phyloP scores from a whole-genome alignment of 2,113 vertebrate genomes.

The Sander lucioperca region DNA sequence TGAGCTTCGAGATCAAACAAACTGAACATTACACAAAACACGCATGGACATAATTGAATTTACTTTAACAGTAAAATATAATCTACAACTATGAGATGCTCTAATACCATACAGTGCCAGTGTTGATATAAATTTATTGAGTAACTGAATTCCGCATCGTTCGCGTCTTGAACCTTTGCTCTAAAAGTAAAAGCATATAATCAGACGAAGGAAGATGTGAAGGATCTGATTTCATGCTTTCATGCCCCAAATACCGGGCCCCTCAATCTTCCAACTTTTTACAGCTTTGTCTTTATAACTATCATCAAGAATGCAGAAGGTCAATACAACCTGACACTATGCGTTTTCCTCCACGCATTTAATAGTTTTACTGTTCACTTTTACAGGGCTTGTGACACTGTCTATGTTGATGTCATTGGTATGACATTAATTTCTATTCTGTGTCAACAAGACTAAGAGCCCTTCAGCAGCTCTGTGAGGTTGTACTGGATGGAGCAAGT shows the following conservation, averaged over 20 bases:
- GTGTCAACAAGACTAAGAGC: background rate
- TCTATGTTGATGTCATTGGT: background rate
- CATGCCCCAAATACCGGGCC: background rate
- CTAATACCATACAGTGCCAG: background rate
- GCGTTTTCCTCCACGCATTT: background rate
- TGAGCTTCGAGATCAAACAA: slow-evolving; percentile 11
- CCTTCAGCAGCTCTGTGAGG: background rate
- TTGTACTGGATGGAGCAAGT: background rate
- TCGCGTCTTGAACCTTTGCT: background rate
- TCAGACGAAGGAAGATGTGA: background rate
- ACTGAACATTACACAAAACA: background rate
- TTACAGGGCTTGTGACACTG: background rate
- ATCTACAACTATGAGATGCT: background rate
- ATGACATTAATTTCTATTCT: background rate
- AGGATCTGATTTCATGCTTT: slow-evolving; percentile 17
- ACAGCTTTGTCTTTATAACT: background rate
- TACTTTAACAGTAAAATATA: background rate
- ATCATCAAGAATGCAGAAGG: background rate
- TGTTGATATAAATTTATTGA: background rate
- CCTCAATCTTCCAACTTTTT: background rate
- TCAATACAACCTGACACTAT: background rate
- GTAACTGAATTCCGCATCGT: background rate
- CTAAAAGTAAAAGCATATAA: background rate
- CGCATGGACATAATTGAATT: background rate
- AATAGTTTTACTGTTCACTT: background rate